These are phyloP conservation scores for Polydrusus tereticollis DNA, from an alignment of 2,888 invertebrate genomes.

Conservation along the genomic window DNA sequence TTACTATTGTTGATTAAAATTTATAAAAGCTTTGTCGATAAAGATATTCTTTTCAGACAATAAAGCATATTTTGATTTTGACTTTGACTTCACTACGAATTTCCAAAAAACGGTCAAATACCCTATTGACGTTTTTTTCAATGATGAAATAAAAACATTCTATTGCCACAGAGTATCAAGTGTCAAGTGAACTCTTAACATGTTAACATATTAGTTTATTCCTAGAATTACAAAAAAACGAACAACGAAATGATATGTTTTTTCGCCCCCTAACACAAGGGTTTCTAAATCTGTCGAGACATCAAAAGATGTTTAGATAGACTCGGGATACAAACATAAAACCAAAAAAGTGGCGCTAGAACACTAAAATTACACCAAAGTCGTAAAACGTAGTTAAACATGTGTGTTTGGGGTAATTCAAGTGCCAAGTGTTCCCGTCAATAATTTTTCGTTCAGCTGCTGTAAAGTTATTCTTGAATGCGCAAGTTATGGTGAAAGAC, in stretches of 20 bases:
- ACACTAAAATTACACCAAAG: neutral
- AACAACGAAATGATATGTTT: conserved; percentile 4
- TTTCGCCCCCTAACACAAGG: neutral
- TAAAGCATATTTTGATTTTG: too few relatives aligned
- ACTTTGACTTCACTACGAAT: too few relatives aligned
- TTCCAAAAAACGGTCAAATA: too few relatives aligned
- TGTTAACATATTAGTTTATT: too few relatives aligned
- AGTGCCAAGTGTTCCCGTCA: neutral
- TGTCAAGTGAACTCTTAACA: too few relatives aligned
- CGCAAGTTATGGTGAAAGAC: neutral
- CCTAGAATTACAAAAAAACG: too few relatives aligned
- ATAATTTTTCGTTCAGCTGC: neutral
- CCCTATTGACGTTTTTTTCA: too few relatives aligned
- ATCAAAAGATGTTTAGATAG: conserved; percentile 19
- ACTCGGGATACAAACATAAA: conserved; percentile 14
- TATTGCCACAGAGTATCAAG: too few relatives aligned
- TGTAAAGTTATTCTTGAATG: neutral
- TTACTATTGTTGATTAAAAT: too few relatives aligned
- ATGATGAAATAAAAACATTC: too few relatives aligned
- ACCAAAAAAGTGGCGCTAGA: conserved; percentile 1
- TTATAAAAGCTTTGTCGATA: too few relatives aligned
- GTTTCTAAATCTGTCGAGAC: conserved; percentile 3
- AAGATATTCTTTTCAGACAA: too few relatives aligned
- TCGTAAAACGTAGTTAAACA: conserved; percentile 7
- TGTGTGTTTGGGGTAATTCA: neutral